phyloP scores from a whole-genome alignment of 2,113 vertebrate genomes.

The Probosciger aterrimus region DNA sequence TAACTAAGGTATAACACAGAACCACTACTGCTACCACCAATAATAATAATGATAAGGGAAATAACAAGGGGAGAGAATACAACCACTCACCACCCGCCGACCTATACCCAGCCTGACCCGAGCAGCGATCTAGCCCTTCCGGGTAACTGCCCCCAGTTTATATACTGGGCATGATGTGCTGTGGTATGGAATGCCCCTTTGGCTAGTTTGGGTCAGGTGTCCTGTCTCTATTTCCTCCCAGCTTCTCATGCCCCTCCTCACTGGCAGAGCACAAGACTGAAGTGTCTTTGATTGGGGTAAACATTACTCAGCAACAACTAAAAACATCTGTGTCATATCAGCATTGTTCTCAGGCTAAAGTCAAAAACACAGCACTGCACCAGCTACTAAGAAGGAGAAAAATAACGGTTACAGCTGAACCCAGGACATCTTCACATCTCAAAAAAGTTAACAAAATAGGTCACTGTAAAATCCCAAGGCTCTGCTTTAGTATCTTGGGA shows the following conservation, averaged over 20 bases:
- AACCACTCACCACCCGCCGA: neutral
- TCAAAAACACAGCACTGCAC: neutral
- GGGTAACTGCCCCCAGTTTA: neutral
- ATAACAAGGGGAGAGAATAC: neutral
- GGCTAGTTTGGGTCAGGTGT: neutral
- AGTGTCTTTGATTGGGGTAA: neutral
- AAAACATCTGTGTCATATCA: neutral
- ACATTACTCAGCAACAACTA: neutral
- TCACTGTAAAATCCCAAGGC: neutral
- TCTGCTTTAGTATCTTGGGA: neutral
- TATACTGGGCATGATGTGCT: neutral
- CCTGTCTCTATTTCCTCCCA: neutral
- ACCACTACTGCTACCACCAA: neutral
- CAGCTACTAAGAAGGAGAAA: neutral
- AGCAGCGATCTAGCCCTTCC: neutral
- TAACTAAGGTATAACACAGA: neutral
- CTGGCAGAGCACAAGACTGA: neutral
- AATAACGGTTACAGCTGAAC: neutral
- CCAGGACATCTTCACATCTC: neutral
- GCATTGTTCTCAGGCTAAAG: neutral
- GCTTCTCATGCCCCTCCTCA: neutral
- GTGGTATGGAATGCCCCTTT: neutral
- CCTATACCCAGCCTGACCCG: neutral
- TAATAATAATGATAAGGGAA: neutral
- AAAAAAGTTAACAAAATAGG: neutral